Evolutionary conservation across 92 coral and sea anemone species (phyloP), one percentile per base, ranked within the genome.

Genomic region (Muricea muricata): DNA sequence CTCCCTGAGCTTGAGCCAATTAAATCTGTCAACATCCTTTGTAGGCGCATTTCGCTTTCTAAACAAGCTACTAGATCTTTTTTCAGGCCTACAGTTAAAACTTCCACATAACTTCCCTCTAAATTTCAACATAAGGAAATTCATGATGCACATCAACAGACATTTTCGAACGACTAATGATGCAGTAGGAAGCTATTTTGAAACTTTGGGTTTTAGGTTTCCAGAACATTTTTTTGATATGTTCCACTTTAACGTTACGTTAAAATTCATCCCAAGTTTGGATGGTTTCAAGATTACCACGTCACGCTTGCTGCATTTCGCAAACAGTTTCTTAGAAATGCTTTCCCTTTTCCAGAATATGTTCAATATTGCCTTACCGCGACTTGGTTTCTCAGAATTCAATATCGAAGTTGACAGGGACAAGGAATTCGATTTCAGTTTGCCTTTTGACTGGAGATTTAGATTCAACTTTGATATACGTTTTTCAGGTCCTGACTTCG

Each of bases 41-140:
- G 81, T 67, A 41, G 87, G 86, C 25, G 99, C 93, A 14, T 89
- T 97, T 50, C 87, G 78, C 2, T 92, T 93, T 23, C 81, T 97
- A 21, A 94, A 92, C 50, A 92, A 87, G 52, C 90, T 97, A 32
- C 72, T 90, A 18, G 81, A 78, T 40, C 87, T 91, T 40, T 89
- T 97, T 0, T 84, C 88, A 28, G 5, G 42, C 4, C 42, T 4
- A 37, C 80, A 75, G 23, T 83, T 88, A 13, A 82, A 87, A 20
- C 90, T 97, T 52, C 99, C 99, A 17, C 97, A 93, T 28, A 87
- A 86, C 47, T 73, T 97, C 4, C 95, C 99, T 2, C 73, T 65
- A 48, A 79, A 76, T 45, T 97, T 97, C 35, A 65, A 82, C 54
- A 90, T 97, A n/a, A 89, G 83, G 37, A 89, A 92, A 21, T 83